These are phyloP conservation scores for Apomyelois bistriatella DNA, from an alignment of 2,888 invertebrate species.

Conservation along the genomic window DNA sequence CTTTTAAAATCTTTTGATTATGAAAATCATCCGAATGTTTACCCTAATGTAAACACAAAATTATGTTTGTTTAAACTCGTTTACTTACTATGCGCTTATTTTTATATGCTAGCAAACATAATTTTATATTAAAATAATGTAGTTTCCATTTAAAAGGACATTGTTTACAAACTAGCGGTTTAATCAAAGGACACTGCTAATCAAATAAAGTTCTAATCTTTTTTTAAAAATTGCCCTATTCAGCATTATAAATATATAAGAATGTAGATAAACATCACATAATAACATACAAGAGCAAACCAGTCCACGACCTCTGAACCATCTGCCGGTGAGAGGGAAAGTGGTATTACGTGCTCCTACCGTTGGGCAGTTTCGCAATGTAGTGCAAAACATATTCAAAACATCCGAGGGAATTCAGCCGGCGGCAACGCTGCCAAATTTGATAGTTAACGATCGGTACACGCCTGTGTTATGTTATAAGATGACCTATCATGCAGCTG, in stretches of 20 bases:
- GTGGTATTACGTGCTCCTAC: conserved; percentile 41
- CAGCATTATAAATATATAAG: neutral
- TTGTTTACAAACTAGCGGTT: too few species aligned
- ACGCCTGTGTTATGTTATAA: neutral
- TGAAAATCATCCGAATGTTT: too few species aligned
- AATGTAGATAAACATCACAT: conserved; percentile 1
- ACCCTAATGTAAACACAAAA: too few species aligned
- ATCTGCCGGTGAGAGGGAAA: conserved; percentile 58
- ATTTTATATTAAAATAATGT: too few species aligned
- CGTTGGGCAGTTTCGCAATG: conserved; percentile 34
- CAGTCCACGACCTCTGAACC: conserved; percentile 26
- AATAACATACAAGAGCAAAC: neutral
- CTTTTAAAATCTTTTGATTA: too few species aligned
- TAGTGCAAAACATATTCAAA: conserved; percentile 29
- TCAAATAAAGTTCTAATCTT: neutral
- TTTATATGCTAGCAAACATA: too few species aligned
- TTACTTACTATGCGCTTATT: too few species aligned
- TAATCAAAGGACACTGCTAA: too few species aligned
- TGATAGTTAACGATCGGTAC: conserved; percentile 1
- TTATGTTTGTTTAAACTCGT: too few species aligned
- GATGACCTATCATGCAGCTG: neutral
- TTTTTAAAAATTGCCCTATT: neutral
- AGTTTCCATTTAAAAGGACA: too few species aligned
- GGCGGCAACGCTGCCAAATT: conserved; percentile 13
- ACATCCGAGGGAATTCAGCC: conserved; percentile 14